phyloP scores from a whole-genome alignment of 2,113 vertebrate genomes.

The Syrrhaptes paradoxus region DNA sequence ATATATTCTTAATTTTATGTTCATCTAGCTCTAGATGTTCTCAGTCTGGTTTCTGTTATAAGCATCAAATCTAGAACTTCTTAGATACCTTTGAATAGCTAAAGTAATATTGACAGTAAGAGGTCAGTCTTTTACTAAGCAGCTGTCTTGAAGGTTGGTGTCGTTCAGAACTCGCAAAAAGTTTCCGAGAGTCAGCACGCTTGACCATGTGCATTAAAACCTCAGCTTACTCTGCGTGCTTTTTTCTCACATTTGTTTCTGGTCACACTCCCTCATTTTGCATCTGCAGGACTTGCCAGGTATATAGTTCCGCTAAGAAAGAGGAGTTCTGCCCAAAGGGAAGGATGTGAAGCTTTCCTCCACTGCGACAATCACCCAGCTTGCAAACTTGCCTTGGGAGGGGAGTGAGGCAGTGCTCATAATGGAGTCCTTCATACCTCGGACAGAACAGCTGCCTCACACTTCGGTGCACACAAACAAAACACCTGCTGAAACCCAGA shows the following conservation, averaged over 20 bases:
- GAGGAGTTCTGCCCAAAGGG: neutral
- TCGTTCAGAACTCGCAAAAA: neutral
- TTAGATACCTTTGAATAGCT: neutral
- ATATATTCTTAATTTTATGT: neutral
- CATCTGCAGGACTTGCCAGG: neutral
- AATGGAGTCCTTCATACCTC: conserved; percentile 44
- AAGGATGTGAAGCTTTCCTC: neutral
- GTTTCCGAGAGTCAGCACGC: neutral
- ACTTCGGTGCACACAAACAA: conserved; percentile 47
- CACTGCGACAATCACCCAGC: accelerated
- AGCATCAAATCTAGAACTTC: neutral
- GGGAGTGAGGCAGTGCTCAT: neutral
- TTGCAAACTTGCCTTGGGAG: neutral
- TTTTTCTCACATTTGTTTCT: neutral
- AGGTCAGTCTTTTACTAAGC: neutral
- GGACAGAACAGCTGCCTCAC: conserved; percentile 36
- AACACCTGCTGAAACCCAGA: conserved; percentile 38
- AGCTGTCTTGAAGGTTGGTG: neutral
- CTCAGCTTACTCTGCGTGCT: accelerated
- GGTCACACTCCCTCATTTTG: neutral
- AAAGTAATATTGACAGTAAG: neutral
- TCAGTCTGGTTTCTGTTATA: neutral
- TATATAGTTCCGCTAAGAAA: neutral
- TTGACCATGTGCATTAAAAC: neutral
- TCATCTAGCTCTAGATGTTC: neutral